A percentile compares a stretch with the other conserved stretches of the same genome.
Evolutionary conservation across 2,888 invertebrate species (phyloP).

Genomic region (Drosophila seclusa): DNA sequence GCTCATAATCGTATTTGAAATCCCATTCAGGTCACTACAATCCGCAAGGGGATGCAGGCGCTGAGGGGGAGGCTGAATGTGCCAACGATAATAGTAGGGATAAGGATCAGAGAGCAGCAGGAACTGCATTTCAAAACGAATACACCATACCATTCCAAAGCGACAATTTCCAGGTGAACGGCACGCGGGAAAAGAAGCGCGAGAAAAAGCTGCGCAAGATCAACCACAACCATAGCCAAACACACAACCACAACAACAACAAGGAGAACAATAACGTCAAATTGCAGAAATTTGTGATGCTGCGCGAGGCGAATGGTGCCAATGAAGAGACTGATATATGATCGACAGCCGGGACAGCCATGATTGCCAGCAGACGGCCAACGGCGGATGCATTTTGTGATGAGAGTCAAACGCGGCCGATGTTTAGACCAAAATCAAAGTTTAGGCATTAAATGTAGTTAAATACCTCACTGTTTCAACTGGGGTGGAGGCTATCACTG

Average conservation of each 20-base stretch:
- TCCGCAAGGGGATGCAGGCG: conserved; percentile 19
- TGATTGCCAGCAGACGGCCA: conserved; percentile 21
- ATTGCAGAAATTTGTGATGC: conserved; percentile 73
- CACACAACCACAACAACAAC: conserved; percentile 24
- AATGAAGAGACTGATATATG: conserved; percentile 83
- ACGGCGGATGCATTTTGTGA: conserved; percentile 46
- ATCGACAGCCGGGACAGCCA: conserved; percentile 48
- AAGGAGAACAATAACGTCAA: conserved; percentile 73
- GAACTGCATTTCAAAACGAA: conserved; percentile 66
- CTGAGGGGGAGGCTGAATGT: conserved; percentile 12
- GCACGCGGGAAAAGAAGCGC: conserved; percentile 59
- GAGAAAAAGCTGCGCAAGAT: conserved; percentile 46
- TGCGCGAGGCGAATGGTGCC: conserved; percentile 72
- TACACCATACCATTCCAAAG: conserved; percentile 77
- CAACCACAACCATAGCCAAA: conserved; percentile 39
- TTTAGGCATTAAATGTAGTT: conserved; percentile 64
- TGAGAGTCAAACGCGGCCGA: conserved; percentile 50
- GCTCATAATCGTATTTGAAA: background rate
- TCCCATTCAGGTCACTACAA: conserved; percentile 58
- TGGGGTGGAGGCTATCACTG: conserved; percentile 71
- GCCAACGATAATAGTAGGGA: conserved; percentile 24
- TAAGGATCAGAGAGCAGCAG: conserved; percentile 26
- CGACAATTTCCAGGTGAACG: conserved; percentile 70
- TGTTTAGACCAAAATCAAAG: conserved; percentile 63
- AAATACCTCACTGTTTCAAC: conserved; percentile 66